Evolutionary conservation across 2,113 vertebrate genomes (phyloP).

Genomic region (Oostethus manadensis): DNA sequence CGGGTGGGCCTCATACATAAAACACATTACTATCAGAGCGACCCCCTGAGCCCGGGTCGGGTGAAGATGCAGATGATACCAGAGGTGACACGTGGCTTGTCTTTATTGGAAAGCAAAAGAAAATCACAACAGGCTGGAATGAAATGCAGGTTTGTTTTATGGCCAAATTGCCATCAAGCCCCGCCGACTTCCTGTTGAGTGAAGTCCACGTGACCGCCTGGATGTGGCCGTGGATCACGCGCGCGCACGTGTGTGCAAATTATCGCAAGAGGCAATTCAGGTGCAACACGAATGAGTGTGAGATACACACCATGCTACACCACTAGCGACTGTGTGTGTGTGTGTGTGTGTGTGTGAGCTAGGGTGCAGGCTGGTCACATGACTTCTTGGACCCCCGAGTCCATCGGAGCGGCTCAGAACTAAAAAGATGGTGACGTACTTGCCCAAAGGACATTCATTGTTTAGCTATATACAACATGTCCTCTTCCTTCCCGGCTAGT

Average conservation of each 20-base stretch:
- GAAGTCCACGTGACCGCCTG: not conserved
- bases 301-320: slow-evolving; percentile 52
- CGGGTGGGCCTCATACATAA: too few relatives aligned
- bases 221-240: slow-evolving; percentile 17
- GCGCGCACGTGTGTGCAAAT: slow-evolving; percentile 69
- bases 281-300: slow-evolving; percentile 47
- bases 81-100: too few relatives aligned
- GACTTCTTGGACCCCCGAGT: not conserved
- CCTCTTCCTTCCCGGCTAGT: slow-evolving; percentile 39
- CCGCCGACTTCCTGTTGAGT: not conserved
- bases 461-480: slow-evolving; percentile 65
- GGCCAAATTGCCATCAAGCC: too few relatives aligned
- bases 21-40: too few relatives aligned
- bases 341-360: slow-evolving; percentile 13
- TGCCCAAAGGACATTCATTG: slow-evolving; percentile 64
- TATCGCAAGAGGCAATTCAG: slow-evolving; percentile 68
- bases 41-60: too few relatives aligned
- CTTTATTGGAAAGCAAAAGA: too few relatives aligned
- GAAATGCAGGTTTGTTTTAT: too few relatives aligned
- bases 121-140: too few relatives aligned
- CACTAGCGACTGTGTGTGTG: slow-evolving; percentile 10
- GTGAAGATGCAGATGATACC: too few relatives aligned
- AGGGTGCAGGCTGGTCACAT: not conserved
- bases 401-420: not conserved
- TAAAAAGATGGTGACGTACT: slow-evolving; percentile 42